These are phyloP conservation scores for Eilema caniola DNA, from an alignment of 2,888 invertebrate genomes.

Conservation along the genomic window DNA sequence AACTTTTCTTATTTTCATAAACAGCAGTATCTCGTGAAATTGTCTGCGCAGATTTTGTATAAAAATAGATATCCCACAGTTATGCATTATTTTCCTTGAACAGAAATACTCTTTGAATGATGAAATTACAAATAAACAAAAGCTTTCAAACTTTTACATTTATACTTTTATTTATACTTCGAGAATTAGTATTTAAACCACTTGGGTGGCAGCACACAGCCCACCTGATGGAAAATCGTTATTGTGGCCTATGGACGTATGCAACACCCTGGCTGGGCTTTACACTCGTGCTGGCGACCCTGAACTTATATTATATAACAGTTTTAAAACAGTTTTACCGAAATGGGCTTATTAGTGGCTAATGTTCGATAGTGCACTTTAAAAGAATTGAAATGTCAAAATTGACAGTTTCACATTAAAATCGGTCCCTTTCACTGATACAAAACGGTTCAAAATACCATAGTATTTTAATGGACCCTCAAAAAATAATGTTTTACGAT, in stretches of 20 bases:
- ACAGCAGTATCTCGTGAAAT: neutral
- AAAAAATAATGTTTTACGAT: constrained; percentile 67
- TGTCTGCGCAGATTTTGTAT: neutral
- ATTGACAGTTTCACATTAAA: constrained; percentile 51
- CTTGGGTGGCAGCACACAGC: too few relatives aligned
- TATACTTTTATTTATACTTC: neutral
- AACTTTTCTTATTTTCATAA: constrained; percentile 7
- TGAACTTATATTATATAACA: too few relatives aligned
- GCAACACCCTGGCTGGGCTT: too few relatives aligned
- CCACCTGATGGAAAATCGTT: too few relatives aligned
- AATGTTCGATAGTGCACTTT: constrained; percentile 21
- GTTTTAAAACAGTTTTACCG: neutral
- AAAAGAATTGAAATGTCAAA: constrained; percentile 33
- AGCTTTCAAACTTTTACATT: neutral
- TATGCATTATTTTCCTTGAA: neutral
- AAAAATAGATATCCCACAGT: neutral
- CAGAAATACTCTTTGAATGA: neutral
- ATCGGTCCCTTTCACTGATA: constrained; percentile 56
- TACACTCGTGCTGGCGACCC: too few relatives aligned
- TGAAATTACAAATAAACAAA: neutral
- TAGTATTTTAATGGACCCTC: constrained; percentile 65
- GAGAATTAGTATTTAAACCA: too few relatives aligned
- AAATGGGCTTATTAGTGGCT: constrained; percentile 21
- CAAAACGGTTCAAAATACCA: constrained; percentile 61
- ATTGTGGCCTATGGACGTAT: neutral